Evolutionary conservation across 2,888 invertebrate genomes (phyloP), one percentile per base, ranked within the genome.

Genomic region (Ophonus ardosiacus): DNA sequence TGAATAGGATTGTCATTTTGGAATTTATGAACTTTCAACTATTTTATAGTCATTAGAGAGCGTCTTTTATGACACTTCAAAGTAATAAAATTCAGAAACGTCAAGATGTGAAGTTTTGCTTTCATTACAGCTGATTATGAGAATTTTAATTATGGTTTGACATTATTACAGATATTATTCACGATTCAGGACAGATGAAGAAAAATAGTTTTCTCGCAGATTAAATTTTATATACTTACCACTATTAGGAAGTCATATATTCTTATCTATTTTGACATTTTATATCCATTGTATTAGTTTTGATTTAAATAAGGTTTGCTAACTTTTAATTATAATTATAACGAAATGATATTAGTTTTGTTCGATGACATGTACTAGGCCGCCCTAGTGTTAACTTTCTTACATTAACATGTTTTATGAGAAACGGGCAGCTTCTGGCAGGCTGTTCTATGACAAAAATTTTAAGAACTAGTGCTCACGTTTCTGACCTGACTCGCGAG

Each of bases 1-100:
- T 38, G 24, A 68, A 68, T 68, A 68, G 68, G 15, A 31, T n/a
- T 38, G 24, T 68, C 38, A 31, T 38, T 68, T 15, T 63, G 7
- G 31, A 68, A 68, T 38, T 68, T 38, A 24, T 38, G 10, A 13
- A 51, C 43, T 51, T 51, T 8, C 6, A 51, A 51, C 24, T 24
- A 13, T 63, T 63, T 24, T 63, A 63, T 63, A 21, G 24, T 15
- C 59, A 61, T 61, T 51, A 51, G 43, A 10, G 10, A 0, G 43
- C 31, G 59, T 59, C 17, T 15, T 17, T 59, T 59, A 17, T 59
- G 59, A 59, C 59, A 59, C n/a, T 13, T 59, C 1, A 59, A 13
- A 51, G 13, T 13, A 51, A 8, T 51, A 13, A 51, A 13, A 8
- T 51, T 5, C 43, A 51, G 43, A 51, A 13, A 10, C 43, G 2